phyloP scores from a whole-genome alignment of 2,797 vertebrate genomes.

The Spinibarbus caldwelli region DNA sequence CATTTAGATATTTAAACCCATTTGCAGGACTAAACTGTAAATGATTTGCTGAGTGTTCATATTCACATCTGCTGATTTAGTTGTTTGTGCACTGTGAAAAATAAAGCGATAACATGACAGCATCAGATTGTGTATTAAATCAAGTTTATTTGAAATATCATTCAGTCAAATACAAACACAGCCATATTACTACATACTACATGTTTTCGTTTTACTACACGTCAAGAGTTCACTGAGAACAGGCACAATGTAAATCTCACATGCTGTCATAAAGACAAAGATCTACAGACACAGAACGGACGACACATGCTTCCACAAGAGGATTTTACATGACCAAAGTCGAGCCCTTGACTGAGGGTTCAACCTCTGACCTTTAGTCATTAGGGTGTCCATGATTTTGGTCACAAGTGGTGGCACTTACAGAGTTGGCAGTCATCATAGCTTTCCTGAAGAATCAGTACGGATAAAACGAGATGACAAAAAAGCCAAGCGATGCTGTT shows the following conservation, averaged over 20 bases:
- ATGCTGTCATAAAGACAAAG: constrained; percentile 62
- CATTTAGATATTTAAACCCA: not conserved
- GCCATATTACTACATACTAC: constrained; percentile 49
- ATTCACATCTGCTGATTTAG: not conserved
- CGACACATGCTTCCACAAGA: constrained; percentile 57
- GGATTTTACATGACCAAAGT: constrained; percentile 55
- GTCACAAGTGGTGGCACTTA: constrained; percentile 65
- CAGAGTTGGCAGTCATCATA: constrained; percentile 66
- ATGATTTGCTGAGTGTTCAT: not conserved
- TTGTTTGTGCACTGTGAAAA: not conserved
- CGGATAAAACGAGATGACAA: constrained; percentile 64
- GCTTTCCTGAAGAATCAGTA: constrained; percentile 66
- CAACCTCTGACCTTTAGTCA: constrained; percentile 60
- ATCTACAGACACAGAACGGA: constrained; percentile 61
- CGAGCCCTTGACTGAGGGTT: constrained; percentile 62
- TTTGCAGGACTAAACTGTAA: not conserved
- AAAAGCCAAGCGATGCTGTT: constrained; percentile 61
- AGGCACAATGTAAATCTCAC: constrained; percentile 63
- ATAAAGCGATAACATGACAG: not conserved
- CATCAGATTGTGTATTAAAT: constrained; percentile 49
- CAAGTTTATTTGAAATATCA: constrained; percentile 59
- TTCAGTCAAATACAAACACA: constrained; percentile 56
- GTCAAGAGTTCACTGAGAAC: constrained; percentile 54
- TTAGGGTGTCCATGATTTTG: constrained; percentile 62
- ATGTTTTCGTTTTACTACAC: constrained; percentile 49